phyloP scores from a whole-genome alignment of 1,140 invertebrate genomes.

The Drosophila asahinai region DNA sequence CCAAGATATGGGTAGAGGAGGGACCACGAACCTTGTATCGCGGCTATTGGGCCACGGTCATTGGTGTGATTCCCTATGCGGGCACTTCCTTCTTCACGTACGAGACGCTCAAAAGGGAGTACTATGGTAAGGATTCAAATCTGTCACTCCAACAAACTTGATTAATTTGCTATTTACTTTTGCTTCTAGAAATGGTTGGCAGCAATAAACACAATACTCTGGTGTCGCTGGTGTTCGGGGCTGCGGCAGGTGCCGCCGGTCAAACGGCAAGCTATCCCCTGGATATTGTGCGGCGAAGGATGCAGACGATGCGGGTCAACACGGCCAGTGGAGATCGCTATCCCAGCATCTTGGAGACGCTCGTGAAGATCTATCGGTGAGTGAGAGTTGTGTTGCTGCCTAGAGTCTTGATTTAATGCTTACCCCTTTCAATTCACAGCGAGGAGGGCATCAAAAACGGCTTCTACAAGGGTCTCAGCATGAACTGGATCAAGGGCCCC shows the following conservation, averaged over 20 bases:
- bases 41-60: conserved; percentile 95
- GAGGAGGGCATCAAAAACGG: conserved; percentile 95
- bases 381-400: neutral
- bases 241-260: conserved; percentile 96
- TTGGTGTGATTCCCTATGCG: conserved; percentile 98
- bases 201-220: conserved; percentile 86
- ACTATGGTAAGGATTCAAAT: conserved; percentile 88
- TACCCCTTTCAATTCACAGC: conserved; percentile 85
- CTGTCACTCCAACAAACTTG: neutral
- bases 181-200: conserved; percentile 71
- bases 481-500: conserved; percentile 99
- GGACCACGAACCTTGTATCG: conserved; percentile 93
- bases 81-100: conserved; percentile 99
- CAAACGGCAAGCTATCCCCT: conserved; percentile 97
- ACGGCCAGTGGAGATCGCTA: conserved; percentile 43
- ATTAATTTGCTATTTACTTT: neutral
- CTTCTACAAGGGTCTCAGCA: conserved; percentile 98
- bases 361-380: conserved; percentile 79
- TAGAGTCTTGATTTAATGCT: neutral
- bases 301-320: conserved; percentile 83
- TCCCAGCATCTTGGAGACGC: conserved; percentile 72
- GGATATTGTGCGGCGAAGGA: conserved; percentile 82
- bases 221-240: conserved; percentile 93
- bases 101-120: conserved; percentile 94
- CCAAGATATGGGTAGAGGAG: conserved; percentile 92